A percentile compares a stretch with the other conserved stretches of the same genome.
Conservation (phyloP, 2,888 invertebrate species). For the Standfussiana lucernea region DNA sequence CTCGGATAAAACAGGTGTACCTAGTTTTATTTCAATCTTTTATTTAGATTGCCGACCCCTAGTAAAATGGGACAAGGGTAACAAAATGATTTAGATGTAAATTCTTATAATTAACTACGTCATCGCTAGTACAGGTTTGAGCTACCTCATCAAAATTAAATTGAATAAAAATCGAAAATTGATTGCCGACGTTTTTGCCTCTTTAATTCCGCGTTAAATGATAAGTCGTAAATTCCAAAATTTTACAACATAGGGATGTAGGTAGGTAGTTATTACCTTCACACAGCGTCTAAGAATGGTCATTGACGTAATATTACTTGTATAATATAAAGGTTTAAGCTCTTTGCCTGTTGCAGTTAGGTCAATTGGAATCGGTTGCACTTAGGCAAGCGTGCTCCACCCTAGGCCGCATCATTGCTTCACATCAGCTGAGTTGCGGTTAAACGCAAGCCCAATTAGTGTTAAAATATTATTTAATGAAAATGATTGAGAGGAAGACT, state of each 20-base stretch:
- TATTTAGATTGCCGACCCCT: not conserved
- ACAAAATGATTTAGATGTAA: not conserved
- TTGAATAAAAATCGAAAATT: constrained; percentile 7
- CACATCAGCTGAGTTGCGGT: too few relatives aligned
- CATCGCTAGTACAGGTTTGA: not conserved
- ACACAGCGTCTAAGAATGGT: constrained; percentile 38
- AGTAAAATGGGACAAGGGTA: not conserved
- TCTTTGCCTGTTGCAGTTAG: constrained; percentile 8
- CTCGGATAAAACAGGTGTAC: not conserved
- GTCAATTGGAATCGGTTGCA: too few relatives aligned
- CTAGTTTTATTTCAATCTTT: not conserved
- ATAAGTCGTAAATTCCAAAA: constrained; percentile 21
- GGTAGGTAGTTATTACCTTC: too few relatives aligned
- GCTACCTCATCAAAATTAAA: constrained; percentile 5
- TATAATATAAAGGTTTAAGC: too few relatives aligned
- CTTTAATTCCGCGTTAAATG: constrained; percentile 21
- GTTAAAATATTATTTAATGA: too few relatives aligned
- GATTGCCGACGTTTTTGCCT: constrained; percentile 31
- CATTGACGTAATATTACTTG: too few relatives aligned
- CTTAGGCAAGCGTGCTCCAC: too few relatives aligned
- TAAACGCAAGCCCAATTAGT: too few relatives aligned
- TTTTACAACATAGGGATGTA: constrained; percentile 5
- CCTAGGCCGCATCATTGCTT: too few relatives aligned
- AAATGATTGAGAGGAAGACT: too few relatives aligned
- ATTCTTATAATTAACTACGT: not conserved